phyloP scores from a whole-genome alignment of 1,140 invertebrate genomes.

The Drosophila setifemur region DNA sequence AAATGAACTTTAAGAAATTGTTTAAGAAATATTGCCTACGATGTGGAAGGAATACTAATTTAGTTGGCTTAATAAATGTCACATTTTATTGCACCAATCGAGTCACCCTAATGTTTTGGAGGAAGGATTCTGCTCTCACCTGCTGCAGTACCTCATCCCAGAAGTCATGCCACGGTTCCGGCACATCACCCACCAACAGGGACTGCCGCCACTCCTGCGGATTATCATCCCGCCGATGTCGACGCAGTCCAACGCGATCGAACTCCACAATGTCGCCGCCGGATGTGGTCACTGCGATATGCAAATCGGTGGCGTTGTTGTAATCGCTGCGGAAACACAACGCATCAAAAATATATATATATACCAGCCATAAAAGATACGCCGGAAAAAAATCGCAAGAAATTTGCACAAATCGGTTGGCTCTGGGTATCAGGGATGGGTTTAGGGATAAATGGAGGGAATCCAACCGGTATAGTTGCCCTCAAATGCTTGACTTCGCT shows the following conservation, averaged over 20 bases:
- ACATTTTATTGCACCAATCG: background rate
- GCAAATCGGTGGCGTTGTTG: slow-evolving; percentile 90
- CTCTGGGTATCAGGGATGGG: background rate
- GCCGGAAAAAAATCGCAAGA: slow-evolving; percentile 9
- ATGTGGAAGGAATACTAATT: no score
- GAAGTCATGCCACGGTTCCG: slow-evolving; percentile 87
- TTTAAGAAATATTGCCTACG: no score
- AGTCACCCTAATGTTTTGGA: background rate
- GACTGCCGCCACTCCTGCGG: slow-evolving; percentile 85
- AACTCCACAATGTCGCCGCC: slow-evolving; percentile 89
- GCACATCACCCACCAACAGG: slow-evolving; percentile 86
- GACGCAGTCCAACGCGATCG: slow-evolving; percentile 87
- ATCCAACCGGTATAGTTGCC: slow-evolving; percentile 4
- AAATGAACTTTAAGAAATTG: background rate
- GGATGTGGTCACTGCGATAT: slow-evolving; percentile 91
- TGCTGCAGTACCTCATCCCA: slow-evolving; percentile 89
- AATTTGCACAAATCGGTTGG: slow-evolving; percentile 20
- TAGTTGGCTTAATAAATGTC: no score
- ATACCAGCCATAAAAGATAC: slow-evolving; percentile 37
- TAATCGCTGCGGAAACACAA: slow-evolving; percentile 86
- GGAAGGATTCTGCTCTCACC: slow-evolving; percentile 76
- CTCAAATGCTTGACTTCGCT: background rate
- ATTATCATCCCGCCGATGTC: slow-evolving; percentile 82
- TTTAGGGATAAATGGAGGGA: background rate
- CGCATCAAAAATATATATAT: slow-evolving; percentile 54